Evolutionary conservation across 37 sponge, comb jelly and placozoan genomes (phyloP).

Genomic region (Sycon ciliatum): DNA sequence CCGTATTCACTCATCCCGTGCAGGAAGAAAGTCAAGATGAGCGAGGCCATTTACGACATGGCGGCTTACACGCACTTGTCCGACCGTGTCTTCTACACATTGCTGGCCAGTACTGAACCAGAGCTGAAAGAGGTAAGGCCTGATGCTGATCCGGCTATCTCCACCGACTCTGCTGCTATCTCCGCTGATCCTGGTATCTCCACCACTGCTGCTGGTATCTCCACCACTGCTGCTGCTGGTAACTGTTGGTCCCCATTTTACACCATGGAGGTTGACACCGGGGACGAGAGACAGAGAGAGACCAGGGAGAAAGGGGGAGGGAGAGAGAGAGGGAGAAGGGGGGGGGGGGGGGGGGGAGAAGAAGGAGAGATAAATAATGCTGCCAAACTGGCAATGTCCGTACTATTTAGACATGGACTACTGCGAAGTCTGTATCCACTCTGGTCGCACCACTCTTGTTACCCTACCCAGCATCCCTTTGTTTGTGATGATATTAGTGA

Average conservation of each 20-base stretch:
- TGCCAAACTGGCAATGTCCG: no score
- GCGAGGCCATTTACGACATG: slow-evolving; percentile 62
- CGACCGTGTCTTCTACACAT: slow-evolving; percentile 49
- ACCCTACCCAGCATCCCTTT: no score
- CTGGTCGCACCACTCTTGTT: no score
- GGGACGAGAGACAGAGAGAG: no score
- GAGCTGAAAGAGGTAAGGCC: slow-evolving; percentile 44
- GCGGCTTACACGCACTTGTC: slow-evolving; percentile 62
- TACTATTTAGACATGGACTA: no score
- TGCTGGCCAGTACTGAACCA: slow-evolving; percentile 36
- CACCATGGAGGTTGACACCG: no score
- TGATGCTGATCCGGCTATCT: not conserved
- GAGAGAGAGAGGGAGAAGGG: no score
- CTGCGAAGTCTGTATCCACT: no score
- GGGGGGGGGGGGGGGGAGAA: no score
- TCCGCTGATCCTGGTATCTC: not conserved
- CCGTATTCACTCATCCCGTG: not conserved
- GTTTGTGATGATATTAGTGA: not conserved
- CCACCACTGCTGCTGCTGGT: not conserved
- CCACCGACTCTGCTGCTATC: not conserved
- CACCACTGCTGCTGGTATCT: not conserved
- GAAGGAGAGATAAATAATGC: no score
- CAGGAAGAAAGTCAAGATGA: slow-evolving; percentile 23
- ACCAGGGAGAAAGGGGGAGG: no score
- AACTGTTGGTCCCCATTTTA: no score